phyloP scores from a whole-genome alignment of 35 echinoderm and acorn worm species.

The Strongylocentrotus purpuratus region DNA sequence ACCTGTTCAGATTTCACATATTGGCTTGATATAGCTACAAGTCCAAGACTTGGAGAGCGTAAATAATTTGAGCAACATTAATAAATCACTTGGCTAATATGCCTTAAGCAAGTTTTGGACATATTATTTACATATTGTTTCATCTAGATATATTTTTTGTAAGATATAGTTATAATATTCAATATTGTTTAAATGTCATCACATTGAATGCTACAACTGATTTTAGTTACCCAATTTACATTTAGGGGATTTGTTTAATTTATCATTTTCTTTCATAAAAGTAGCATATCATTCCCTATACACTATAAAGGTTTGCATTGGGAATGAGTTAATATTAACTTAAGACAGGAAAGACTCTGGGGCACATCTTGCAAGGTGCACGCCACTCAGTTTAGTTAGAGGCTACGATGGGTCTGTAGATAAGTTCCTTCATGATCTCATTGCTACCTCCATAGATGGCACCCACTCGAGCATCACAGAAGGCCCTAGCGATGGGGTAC shows the following conservation, averaged over 20 bases:
- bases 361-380: neutral
- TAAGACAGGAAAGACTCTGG: neutral
- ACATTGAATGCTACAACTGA: too few species aligned
- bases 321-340: neutral
- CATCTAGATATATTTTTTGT: neutral
- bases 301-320: neutral
- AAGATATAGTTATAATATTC: too few species aligned
- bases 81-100: too few species aligned
- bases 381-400: neutral
- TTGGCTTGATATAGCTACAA: too few species aligned
- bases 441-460: conserved; percentile 85
- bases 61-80: too few species aligned
- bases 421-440: conserved; percentile 91
- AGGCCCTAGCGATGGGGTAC: conserved; percentile 74
- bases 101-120: too few species aligned
- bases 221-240: too few species aligned
- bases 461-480: conserved; percentile 58
- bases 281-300: neutral
- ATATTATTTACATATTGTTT: neutral
- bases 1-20: too few species aligned
- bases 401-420: conserved; percentile 39
- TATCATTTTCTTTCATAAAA: too few species aligned
- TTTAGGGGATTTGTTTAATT: too few species aligned
- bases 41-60: too few species aligned
- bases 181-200: too few species aligned